These are phyloP conservation scores for Hetaerina titia DNA, from an alignment of 2,888 invertebrate species.

Conservation along the genomic window DNA sequence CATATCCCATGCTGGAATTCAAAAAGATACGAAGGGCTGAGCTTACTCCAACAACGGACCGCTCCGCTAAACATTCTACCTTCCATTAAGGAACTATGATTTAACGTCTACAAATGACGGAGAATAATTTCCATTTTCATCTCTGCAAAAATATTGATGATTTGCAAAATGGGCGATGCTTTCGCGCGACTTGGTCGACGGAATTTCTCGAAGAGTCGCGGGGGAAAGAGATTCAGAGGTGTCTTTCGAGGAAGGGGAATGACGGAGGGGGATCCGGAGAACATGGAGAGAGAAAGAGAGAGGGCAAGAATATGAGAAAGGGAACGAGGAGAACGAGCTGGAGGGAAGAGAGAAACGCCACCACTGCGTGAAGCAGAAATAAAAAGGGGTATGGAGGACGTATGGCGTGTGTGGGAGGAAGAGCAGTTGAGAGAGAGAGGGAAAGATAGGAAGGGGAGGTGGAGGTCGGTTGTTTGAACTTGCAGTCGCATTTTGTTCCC, in stretches of 20 bases:
- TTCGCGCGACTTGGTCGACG: neutral
- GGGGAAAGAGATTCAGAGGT: neutral
- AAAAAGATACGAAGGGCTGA: neutral
- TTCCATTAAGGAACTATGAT: neutral
- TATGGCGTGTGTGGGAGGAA: neutral
- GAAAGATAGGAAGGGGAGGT: neutral
- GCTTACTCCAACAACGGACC: neutral
- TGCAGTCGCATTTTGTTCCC: slow-evolving; percentile 62
- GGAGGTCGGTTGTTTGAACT: slow-evolving; percentile 50
- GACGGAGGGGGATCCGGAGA: neutral
- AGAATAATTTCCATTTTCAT: neutral
- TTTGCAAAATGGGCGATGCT: neutral
- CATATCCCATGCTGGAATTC: neutral
- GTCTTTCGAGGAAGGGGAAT: neutral
- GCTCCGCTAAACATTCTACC: neutral
- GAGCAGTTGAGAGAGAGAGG: neutral
- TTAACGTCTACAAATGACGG: neutral
- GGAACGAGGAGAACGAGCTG: neutral
- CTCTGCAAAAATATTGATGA: neutral
- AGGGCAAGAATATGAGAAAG: neutral
- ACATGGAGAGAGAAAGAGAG: neutral
- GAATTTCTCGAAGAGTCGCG: neutral
- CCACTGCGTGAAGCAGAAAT: neutral
- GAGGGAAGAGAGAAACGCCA: neutral
- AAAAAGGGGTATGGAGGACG: neutral